Percentiles rank a stretch among this genome's conserved stretches.
These are phyloP conservation scores for Stenichneumon culpator DNA, from an alignment of 2,888 invertebrate species.

Conservation along the genomic window DNA sequence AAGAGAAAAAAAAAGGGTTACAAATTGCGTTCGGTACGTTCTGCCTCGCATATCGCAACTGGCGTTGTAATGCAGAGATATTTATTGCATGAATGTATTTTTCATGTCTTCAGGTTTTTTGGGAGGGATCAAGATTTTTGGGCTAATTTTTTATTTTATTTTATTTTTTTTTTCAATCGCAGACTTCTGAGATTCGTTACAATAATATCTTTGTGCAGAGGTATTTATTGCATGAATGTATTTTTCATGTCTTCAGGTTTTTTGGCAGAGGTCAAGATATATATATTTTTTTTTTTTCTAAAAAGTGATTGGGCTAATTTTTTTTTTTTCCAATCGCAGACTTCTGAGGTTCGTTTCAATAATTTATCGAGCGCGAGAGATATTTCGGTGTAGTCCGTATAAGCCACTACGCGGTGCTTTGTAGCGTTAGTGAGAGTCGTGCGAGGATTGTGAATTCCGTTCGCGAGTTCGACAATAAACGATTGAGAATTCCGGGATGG, in stretches of 20 bases:
- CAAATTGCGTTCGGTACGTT: background rate
- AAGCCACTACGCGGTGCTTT: background rate
- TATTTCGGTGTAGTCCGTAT: background rate
- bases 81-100: background rate
- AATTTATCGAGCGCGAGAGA: background rate
- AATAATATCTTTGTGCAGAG: too few species aligned
- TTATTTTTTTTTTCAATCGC: too few species aligned
- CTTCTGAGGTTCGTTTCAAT: background rate
- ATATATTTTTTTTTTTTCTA: background rate
- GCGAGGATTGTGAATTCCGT: conserved; percentile 50
- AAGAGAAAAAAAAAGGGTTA: background rate
- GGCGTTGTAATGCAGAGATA: background rate
- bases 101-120: background rate
- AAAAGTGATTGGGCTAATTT: background rate
- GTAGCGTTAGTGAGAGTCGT: background rate
- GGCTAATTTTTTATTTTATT: background rate
- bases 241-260: background rate
- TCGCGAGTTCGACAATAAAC: conserved; percentile 63
- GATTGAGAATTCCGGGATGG: conserved; percentile 62
- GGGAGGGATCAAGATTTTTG: background rate
- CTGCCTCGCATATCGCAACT: background rate
- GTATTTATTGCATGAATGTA: too few species aligned
- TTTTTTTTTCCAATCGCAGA: background rate
- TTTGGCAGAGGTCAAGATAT: background rate
- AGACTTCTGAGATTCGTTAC: background rate